Conservation (phyloP, 2,797 vertebrate genomes). For the Lutjanus argentimaculatus region DNA sequence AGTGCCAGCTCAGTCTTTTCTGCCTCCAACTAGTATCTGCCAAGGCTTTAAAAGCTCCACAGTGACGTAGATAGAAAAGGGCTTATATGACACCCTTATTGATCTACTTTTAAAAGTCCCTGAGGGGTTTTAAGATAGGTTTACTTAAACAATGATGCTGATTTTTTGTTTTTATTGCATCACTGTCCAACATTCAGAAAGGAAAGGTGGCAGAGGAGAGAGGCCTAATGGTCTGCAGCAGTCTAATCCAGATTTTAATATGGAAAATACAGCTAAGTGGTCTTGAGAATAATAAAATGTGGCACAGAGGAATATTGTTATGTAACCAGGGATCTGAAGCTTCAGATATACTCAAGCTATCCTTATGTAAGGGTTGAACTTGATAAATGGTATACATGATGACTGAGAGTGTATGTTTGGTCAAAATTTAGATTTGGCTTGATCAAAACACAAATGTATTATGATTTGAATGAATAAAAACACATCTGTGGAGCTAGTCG, state of each 20-base stretch:
- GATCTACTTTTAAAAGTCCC: conserved; percentile 3
- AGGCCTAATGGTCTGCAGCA: conserved; percentile 23
- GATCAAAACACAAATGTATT: too few relatives aligned
- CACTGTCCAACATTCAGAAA: conserved; percentile 14
- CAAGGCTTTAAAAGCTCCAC: neutral
- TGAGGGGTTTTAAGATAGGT: neutral
- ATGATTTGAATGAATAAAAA: neutral
- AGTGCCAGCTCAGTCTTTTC: conserved; percentile 29
- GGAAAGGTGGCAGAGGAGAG: conserved; percentile 34
- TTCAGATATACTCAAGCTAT: conserved; percentile 1
- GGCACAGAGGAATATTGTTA: conserved; percentile 41
- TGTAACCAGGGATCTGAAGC: conserved; percentile 23
- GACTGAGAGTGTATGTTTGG: neutral
- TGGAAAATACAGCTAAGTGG: conserved; percentile 52
- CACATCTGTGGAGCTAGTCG: neutral
- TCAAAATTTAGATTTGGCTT: neutral
- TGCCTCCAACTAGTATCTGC: conserved; percentile 1
- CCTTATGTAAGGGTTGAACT: neutral
- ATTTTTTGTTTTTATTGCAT: conserved; percentile 16
- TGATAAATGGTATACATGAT: neutral
- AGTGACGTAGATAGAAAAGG: neutral
- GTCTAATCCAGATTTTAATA: conserved; percentile 46
- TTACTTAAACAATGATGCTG: conserved; percentile 1
- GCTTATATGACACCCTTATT: neutral
- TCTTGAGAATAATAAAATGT: conserved; percentile 39